phyloP scores from a whole-genome alignment of 2,113 vertebrate species.

The Syngnathus floridae region DNA sequence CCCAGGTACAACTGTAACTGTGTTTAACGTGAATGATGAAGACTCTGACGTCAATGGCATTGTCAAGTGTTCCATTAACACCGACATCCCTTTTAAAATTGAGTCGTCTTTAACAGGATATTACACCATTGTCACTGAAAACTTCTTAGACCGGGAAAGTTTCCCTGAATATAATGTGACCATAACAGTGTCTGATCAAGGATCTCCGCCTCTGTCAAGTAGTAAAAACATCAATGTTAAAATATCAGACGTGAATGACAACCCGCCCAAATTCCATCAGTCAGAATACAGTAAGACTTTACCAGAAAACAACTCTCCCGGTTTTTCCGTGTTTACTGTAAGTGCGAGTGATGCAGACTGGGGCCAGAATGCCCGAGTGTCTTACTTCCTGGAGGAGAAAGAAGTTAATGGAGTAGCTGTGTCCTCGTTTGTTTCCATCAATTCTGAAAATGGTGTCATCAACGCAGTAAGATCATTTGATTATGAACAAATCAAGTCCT shows the following conservation, averaged over 20 bases:
- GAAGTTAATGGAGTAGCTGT: slow-evolving; percentile 23
- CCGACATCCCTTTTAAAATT: slow-evolving; percentile 17
- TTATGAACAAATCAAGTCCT: slow-evolving; percentile 49
- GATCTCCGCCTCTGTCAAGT: slow-evolving; percentile 24
- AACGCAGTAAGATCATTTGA: slow-evolving; percentile 57
- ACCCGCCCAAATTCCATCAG: slow-evolving; percentile 31
- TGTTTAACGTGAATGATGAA: slow-evolving; percentile 61
- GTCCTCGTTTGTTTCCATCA: slow-evolving; percentile 54
- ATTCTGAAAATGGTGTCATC: slow-evolving; percentile 60
- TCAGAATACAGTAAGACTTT: slow-evolving; percentile 20
- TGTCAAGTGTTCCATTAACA: slow-evolving; percentile 11
- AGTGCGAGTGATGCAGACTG: slow-evolving; percentile 31
- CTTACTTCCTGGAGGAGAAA: slow-evolving; percentile 54
- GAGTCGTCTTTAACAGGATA: slow-evolving; percentile 18
- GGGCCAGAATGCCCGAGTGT: slow-evolving; percentile 63
- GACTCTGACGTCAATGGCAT: slow-evolving; percentile 50
- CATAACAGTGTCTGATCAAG: slow-evolving; percentile 20
- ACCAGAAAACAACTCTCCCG: slow-evolving; percentile 40
- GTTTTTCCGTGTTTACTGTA: slow-evolving; percentile 19
- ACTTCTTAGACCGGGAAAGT: slow-evolving; percentile 15
- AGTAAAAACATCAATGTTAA: slow-evolving; percentile 14
- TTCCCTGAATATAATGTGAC: slow-evolving; percentile 28
- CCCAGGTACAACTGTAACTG: slow-evolving; percentile 59
- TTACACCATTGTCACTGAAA: slow-evolving; percentile 16
- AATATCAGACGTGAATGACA: slow-evolving; percentile 54